These are phyloP conservation scores for Drosophila paucipuncta DNA, from an alignment of 2,888 invertebrate genomes.

Conservation along the genomic window DNA sequence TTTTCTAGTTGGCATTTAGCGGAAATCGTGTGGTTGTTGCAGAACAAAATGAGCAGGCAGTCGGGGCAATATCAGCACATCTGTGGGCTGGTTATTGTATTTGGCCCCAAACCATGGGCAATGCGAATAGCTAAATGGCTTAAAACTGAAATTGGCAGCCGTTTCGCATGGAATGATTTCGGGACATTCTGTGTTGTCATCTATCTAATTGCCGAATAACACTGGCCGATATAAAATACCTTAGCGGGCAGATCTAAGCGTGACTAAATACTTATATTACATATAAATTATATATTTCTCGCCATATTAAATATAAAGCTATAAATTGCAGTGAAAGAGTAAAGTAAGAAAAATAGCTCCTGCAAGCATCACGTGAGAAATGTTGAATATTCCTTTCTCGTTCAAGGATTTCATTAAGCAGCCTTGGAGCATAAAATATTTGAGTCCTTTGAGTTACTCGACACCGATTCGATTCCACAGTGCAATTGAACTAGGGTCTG, in stretches of 20 bases:
- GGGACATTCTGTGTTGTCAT: neutral
- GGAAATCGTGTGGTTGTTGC: slow-evolving; percentile 66
- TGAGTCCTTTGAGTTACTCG: neutral
- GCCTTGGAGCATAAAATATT: neutral
- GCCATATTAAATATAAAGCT: neutral
- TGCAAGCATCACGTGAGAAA: neutral
- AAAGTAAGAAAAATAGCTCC: neutral
- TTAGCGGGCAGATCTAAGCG: neutral
- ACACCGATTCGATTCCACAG: neutral
- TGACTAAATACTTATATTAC: neutral
- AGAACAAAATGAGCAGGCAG: slow-evolving; percentile 30
- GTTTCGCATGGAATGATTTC: neutral
- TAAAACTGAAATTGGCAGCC: slow-evolving; percentile 11
- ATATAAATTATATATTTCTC: neutral
- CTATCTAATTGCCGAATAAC: neutral
- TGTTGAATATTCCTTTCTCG: neutral
- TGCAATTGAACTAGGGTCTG: neutral
- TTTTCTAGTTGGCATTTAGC: slow-evolving; percentile 57
- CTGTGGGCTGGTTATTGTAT: slow-evolving; percentile 17
- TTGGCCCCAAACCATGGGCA: slow-evolving; percentile 22
- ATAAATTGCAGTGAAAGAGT: neutral
- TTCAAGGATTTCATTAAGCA: neutral
- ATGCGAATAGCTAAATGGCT: slow-evolving; percentile 12
- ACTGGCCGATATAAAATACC: neutral
- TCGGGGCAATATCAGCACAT: neutral